These are phyloP conservation scores for Lineus longissimus DNA, from an alignment of 1,140 invertebrate species.

Conservation along the genomic window DNA sequence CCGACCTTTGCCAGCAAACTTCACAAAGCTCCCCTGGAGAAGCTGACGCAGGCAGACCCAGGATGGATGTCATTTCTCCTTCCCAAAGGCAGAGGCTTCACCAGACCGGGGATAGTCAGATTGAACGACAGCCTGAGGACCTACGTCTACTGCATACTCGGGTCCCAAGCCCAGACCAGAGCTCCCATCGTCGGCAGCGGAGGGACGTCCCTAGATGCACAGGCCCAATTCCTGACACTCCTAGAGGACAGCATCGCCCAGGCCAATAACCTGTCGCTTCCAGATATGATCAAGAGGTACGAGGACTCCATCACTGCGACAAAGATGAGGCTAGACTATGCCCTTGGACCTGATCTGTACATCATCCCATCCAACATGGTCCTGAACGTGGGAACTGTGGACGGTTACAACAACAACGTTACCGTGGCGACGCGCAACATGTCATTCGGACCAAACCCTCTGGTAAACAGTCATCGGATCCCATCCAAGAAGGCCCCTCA, in stretches of 20 bases:
- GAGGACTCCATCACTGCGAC: neutral
- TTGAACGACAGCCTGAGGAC: too few species aligned
- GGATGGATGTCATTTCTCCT: neutral
- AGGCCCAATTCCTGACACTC: too few species aligned
- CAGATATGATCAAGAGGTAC: neutral
- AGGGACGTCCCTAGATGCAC: too few species aligned
- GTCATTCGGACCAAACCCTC: neutral
- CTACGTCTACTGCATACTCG: too few species aligned
- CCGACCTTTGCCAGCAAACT: too few species aligned
- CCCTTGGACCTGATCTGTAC: conserved; percentile 9
- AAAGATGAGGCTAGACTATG: too few species aligned
- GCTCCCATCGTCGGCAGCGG: neutral
- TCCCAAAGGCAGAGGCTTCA: neutral
- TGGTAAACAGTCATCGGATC: too few species aligned
- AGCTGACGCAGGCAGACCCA: neutral
- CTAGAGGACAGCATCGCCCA: neutral
- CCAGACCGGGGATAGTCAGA: too few species aligned
- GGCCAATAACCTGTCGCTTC: too few species aligned
- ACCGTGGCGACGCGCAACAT: neutral
- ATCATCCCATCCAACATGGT: conserved; percentile 11
- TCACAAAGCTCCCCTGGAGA: too few species aligned
- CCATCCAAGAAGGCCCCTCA: too few species aligned
- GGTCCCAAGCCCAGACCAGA: conserved; percentile 3
- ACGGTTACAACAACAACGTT: conserved; percentile 12
- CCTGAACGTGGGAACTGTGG: neutral